phyloP scores from a whole-genome alignment of 2,113 vertebrate species.

The Myrmecobius fasciatus region DNA sequence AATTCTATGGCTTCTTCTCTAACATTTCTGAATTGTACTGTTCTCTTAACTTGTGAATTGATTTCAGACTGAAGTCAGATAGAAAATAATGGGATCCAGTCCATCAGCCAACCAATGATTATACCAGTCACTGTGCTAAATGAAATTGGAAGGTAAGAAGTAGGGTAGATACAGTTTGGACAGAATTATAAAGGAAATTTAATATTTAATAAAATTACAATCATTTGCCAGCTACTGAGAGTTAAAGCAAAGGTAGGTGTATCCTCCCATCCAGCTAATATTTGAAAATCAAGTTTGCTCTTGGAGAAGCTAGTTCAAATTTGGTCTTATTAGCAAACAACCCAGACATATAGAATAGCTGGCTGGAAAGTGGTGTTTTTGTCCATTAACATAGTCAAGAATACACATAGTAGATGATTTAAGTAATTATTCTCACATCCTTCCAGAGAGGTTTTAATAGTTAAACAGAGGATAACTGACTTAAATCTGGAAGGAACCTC shows the following conservation, averaged over 20 bases:
- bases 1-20: background rate
- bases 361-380: constrained; percentile 10
- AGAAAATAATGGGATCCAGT: background rate
- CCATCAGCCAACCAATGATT: background rate
- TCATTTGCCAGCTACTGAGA: background rate
- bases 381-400: constrained; percentile 5
- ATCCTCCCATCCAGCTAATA: background rate
- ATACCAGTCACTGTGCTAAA: background rate
- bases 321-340: constrained; percentile 61
- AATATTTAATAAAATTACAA: background rate
- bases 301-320: constrained; percentile 5
- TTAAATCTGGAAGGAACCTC: background rate
- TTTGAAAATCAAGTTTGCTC: background rate
- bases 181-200: background rate
- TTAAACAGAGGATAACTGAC: background rate
- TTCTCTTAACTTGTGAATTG: background rate
- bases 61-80: background rate
- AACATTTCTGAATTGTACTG: background rate
- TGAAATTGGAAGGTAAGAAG: background rate
- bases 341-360: constrained; percentile 23
- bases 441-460: background rate
- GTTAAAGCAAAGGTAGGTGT: background rate
- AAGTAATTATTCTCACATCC: background rate
- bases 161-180: background rate
- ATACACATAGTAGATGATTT: background rate